Conservation (phyloP, 2,113 vertebrate genomes). For the Ctenodactylus gundi region DNA sequence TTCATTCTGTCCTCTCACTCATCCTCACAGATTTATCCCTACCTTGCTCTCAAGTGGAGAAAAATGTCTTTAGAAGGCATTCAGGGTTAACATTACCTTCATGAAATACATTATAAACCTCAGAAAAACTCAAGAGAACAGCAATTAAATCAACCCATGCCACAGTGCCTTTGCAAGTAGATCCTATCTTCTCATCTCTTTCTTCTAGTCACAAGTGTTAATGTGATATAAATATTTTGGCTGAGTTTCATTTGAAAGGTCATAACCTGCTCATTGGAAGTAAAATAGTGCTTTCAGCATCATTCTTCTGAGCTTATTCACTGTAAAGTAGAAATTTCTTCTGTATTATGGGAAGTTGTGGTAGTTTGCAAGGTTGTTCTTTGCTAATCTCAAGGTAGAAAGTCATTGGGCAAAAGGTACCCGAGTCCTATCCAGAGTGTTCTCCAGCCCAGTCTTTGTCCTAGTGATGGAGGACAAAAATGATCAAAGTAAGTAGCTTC, state of each 20-base stretch:
- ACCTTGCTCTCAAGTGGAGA: constrained; percentile 30
- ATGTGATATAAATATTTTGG: constrained; percentile 54
- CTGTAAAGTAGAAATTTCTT: constrained; percentile 32
- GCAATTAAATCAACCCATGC: constrained; percentile 47
- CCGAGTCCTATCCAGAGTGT: neutral
- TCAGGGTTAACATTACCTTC: neutral
- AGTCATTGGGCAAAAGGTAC: neutral
- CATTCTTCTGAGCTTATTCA: neutral
- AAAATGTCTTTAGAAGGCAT: constrained; percentile 26
- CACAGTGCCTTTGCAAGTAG: constrained; percentile 17
- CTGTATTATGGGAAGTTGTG: neutral
- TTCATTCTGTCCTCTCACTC: constrained; percentile 66
- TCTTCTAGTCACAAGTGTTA: constrained; percentile 53
- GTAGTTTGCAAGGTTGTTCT: constrained; percentile 15
- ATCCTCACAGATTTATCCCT: constrained; percentile 63
- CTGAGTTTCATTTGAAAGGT: constrained; percentile 55
- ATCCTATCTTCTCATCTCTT: neutral
- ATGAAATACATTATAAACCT: constrained; percentile 15
- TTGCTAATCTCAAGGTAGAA: neutral
- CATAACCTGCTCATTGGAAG: constrained; percentile 36
- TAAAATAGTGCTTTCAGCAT: constrained; percentile 38
- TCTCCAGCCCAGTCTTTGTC: neutral
- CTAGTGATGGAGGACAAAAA: neutral
- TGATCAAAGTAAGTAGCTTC: neutral
- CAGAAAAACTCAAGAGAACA: constrained; percentile 50